Evolutionary conservation across 2,888 invertebrate genomes (phyloP).

Genomic region (Apocheima hispidaria): DNA sequence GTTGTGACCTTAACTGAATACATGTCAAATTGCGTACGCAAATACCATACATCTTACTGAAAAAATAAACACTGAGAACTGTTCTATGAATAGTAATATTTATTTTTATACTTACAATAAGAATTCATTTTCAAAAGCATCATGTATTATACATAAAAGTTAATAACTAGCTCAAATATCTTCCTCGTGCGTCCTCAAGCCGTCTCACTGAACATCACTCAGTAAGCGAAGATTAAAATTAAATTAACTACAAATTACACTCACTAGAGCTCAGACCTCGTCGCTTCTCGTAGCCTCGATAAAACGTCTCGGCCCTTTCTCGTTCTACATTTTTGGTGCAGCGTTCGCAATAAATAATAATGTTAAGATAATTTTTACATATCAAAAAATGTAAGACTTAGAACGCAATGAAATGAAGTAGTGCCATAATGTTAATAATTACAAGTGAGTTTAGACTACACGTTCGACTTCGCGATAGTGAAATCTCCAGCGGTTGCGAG

Average conservation of each 20-base stretch:
- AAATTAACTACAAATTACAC: slow-evolving; percentile 70
- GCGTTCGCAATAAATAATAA: slow-evolving; percentile 71
- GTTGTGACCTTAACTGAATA: slow-evolving; percentile 86
- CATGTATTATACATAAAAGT: slow-evolving; percentile 81
- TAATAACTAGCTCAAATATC: slow-evolving; percentile 79
- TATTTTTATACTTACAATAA: slow-evolving; percentile 84
- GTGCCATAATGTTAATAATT: slow-evolving; percentile 38
- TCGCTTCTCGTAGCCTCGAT: slow-evolving; percentile 33
- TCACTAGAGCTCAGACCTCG: slow-evolving; percentile 49
- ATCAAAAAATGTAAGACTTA: slow-evolving; percentile 53
- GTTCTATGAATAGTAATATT: slow-evolving; percentile 84
- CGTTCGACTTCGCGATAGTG: slow-evolving; percentile 17
- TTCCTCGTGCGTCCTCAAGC: slow-evolving; percentile 77
- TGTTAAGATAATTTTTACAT: slow-evolving; percentile 58
- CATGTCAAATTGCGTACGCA: slow-evolving; percentile 82
- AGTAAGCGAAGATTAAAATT: slow-evolving; percentile 81
- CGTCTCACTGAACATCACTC: slow-evolving; percentile 75
- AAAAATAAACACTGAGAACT: slow-evolving; percentile 84
- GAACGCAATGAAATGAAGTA: slow-evolving; percentile 42
- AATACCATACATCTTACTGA: slow-evolving; percentile 80
- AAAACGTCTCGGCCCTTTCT: slow-evolving; percentile 40
- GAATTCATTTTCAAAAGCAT: slow-evolving; percentile 84
- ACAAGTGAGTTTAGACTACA: slow-evolving; percentile 31
- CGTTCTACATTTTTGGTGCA: slow-evolving; percentile 64
- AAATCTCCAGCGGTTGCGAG: slow-evolving; percentile 9